Evolutionary conservation across 2,888 invertebrate genomes (phyloP).

Genomic region (Vesta saturnalis): DNA sequence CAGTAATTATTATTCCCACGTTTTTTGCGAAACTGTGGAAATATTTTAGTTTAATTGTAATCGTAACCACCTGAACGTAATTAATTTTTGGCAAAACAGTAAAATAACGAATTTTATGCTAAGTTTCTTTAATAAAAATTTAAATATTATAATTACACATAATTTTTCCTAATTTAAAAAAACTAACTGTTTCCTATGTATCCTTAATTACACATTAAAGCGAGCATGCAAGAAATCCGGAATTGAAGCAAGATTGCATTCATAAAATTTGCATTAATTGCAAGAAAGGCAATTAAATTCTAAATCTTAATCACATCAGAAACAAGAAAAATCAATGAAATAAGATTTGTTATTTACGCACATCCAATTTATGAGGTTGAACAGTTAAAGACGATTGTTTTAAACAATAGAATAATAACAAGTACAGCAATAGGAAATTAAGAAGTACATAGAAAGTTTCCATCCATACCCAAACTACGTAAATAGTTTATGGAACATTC

Average conservation of each 20-base stretch:
- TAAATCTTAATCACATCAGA: constrained; percentile 43
- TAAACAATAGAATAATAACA: constrained; percentile 42
- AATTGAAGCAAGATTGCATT: constrained; percentile 8
- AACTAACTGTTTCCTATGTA: no score
- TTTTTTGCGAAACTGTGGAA: no score
- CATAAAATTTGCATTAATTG: constrained; percentile 1
- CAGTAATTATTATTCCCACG: no score
- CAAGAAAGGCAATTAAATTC: constrained; percentile 22
- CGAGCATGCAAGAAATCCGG: constrained; percentile 18
- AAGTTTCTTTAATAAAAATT: no score
- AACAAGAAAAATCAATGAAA: constrained; percentile 46
- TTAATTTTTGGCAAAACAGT: no score
- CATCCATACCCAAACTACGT: no score
- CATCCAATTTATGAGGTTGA: constrained; percentile 40
- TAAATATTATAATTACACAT: no score
- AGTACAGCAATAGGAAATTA: constrained; percentile 44
- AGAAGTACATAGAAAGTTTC: no score
- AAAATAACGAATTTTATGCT: no score
- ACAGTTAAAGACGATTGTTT: constrained; percentile 37
- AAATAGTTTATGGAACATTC: constrained; percentile 47
- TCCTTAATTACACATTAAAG: background rate
- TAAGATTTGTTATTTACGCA: constrained; percentile 42
- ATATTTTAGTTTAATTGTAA: no score
- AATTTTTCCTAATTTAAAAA: no score
- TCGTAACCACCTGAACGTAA: no score